These are phyloP conservation scores for Eudyptes chrysolophus DNA, from an alignment of 2,113 vertebrate genomes.

Conservation along the genomic window DNA sequence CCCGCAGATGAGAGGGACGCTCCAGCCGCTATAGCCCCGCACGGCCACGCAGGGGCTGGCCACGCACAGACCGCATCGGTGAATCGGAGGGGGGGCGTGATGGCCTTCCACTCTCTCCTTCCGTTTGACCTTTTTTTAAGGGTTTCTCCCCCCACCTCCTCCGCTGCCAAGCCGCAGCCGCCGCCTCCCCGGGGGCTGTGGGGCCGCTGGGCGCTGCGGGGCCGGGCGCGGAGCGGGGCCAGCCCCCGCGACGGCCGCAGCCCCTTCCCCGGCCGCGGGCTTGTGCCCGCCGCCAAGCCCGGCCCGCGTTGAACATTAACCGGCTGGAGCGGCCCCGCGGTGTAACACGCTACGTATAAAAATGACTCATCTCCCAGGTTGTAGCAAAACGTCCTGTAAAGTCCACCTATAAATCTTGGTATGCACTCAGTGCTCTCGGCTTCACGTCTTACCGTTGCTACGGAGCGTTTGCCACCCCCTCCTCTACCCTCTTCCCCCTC, in stretches of 20 bases:
- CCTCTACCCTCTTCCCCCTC: not conserved
- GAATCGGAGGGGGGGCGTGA: rapidly evolving
- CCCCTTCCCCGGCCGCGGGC: not conserved
- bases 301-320: slow-evolving; percentile 69
- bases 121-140: not conserved
- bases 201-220: not conserved
- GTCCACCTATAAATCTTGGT: slow-evolving; percentile 25
- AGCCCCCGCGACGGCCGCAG: not conserved
- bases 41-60: not conserved
- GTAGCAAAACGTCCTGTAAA: slow-evolving; percentile 53
- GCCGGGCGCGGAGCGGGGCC: not conserved
- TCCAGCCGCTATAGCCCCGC: not conserved
- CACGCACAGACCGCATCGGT: not conserved
- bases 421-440: not conserved
- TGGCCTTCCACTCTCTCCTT: not conserved
- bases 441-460: not conserved
- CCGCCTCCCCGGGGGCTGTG: not conserved
- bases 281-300: not conserved
- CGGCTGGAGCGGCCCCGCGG: not conserved
- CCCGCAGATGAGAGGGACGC: not conserved
- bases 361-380: slow-evolving; percentile 64
- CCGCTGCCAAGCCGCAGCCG: not conserved
- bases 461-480: not conserved
- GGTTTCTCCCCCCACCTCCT: too few species aligned
- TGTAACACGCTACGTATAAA: slow-evolving; percentile 64